Base-by-base conservation (phyloP, 1,140 invertebrate genomes). In the Drosophila ambigua region DNA sequence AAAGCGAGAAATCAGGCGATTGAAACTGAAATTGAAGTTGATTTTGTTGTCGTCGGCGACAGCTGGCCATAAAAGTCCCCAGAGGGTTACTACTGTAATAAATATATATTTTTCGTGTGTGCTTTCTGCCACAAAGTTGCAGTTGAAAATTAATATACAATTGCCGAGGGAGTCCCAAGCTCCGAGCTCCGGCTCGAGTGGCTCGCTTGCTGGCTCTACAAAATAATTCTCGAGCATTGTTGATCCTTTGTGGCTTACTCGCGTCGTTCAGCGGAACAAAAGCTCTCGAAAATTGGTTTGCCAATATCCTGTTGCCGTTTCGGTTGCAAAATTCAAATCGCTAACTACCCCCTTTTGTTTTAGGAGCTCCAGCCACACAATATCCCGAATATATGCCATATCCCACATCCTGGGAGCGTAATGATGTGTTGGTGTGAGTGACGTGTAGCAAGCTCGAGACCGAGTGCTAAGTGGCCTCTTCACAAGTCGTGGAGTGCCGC, bases 231-330 rank as follows among this genome's bases (percentile, higher is more conserved):
- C 84, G 43, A 83, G 83, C 83, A 55, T 88, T 88, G 83, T 88
- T 88, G 83, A 88, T 88, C 83, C 83, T 88, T 88, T 88, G 83
- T 88, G 83, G 83, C 83, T 88, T 88, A 88, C 65, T 88, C 79
- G 72, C 83, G 64, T 60, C 83, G 76, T 88, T 88, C 83, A 88
- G 76, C 72, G 67, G 71, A 88, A 88, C 83, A 88, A 88, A 88
- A 80, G 85, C 85, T 71, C 80, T 88, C 78, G 45, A 88, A 89
- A 89, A 80, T 88, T 79, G 84, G 84, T 88, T 84, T 88, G 77
- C 84, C 84, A 89, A 89, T 89, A 88, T 61, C 41, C 48, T 58
- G 50, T 44, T 28, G 28, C 49, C 60, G 49, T 72, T 72, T 69
- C 50, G 31, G 16, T 4, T 26, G 16, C 24, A 52, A 35, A 53